Base-by-base conservation (phyloP, 2,888 invertebrate genomes). In the Diarsia brunnea region DNA sequence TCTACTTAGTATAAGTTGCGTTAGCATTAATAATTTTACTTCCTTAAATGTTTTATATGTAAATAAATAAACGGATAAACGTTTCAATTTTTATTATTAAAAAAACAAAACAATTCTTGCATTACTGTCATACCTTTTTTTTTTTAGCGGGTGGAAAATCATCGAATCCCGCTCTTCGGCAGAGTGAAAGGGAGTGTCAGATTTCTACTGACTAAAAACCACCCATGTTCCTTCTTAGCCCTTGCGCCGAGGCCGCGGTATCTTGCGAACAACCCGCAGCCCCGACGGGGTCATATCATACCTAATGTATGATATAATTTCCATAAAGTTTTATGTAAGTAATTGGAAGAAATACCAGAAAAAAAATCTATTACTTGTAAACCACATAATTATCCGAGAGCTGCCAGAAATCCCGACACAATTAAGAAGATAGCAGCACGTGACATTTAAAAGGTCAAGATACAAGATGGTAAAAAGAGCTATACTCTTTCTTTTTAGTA, bases 41-140 rank as follows among this genome's bases (percentile, higher is more conserved):
- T 69, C 4, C 11, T 66, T 45, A 78, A 55, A 60, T 31, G 19
- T 74, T 78, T 84, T 84, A 8, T 77, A 78, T 79, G 76, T 81
- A 72, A 81, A 80, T 71, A 72, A 79, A 81, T 66, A 69, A 73
- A 75, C 24, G 51, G 63, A 73, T 70, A 19, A 72, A 72, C 4
- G n/a, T 68, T 79, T 45, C 2, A 11, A 10, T 24, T 61, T 51
- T 60, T 79, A 53, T 53, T 51, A 47, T 16, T 3, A 38, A 49
- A 14, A n/a, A 69, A 64, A n/a, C 21, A n/a, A 72, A 45, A 55
- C 0, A 12, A 45, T 10, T 27, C 4, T n/a, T 55, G 45, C 27
- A 69, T 12, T n/a, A n/a, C n/a, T n/a, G n/a, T n/a, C n/a, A n/a
- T n/a, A n/a, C n/a, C n/a, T n/a, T n/a, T n/a, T n/a, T n/a, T n/a